Base-by-base conservation (phyloP, 2,888 invertebrate species). In the Cephus pulcher region DNA sequence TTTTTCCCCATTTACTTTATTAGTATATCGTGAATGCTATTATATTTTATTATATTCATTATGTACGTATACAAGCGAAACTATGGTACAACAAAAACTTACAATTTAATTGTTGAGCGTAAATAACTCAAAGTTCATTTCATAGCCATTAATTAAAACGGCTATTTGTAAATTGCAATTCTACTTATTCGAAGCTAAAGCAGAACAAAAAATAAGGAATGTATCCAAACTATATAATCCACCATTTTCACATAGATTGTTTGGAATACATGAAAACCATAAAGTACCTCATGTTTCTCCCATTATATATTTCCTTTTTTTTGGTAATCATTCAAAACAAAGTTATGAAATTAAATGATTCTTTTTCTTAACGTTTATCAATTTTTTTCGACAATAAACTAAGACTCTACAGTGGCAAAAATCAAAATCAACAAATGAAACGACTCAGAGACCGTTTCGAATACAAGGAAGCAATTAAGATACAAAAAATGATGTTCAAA, bases 61-160 rank as follows among this genome's bases (percentile, higher is more conserved):
- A 84, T 84, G 84, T 84, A 84, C 75, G 79, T 82, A 85, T 84
- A 83, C 78, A 87, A 87, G 87, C 86, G 76, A 79, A 79, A 77
- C 77, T 78, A 80, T 76, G 68, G 73, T 75, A 86, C 80, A 75
- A 73, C 30, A 76, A 34, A 56, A 78, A 73, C 74, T 74, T 69
- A 70, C 74, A 77, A 78, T 77, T 81, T 37, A 73, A 79, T 79
- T 73, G 40, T 78, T 74, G 77, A 69, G 73, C 76, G 75, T 78
- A 73, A 80, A 80, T 76, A 71, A 76, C 35, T 34, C 40, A 76
- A 70, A n/a, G 68, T 78, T 4, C 69, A 68, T 37, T 75, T 33
- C n/a, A 75, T 40, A 75, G 74, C 40, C 75, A 70, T n/a, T 74
- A 69, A 74, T 30, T 15, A 37, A 74, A 78, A 69, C 69, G 69